These are phyloP conservation scores for Nephrotoma guestfalica DNA, from an alignment of 2,888 invertebrate genomes.

Conservation along the genomic window DNA sequence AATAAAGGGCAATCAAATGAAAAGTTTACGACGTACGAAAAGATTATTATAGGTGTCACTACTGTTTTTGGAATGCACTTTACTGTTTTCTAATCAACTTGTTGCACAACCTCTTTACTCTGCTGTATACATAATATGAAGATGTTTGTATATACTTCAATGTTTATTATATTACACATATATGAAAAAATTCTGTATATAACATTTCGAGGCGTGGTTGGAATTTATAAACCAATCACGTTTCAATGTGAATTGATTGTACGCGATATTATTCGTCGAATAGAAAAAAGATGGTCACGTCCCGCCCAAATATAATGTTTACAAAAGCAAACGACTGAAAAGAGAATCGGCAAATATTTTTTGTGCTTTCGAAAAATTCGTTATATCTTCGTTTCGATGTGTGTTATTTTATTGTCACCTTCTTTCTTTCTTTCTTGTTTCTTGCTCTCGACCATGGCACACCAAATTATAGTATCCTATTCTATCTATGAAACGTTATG, in stretches of 20 bases:
- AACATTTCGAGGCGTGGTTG: conserved; percentile 18
- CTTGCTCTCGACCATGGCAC: background rate
- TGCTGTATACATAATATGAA: background rate
- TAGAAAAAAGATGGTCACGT: conserved; percentile 29
- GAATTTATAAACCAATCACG: conserved; percentile 15
- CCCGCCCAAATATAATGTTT: conserved; percentile 25
- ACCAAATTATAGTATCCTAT: background rate
- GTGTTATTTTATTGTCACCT: background rate
- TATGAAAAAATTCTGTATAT: background rate
- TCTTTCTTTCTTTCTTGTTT: background rate
- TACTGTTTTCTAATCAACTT: background rate
- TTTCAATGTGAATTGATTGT: conserved; percentile 13
- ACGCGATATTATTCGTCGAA: conserved; percentile 18
- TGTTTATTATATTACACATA: background rate
- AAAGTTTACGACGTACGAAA: background rate
- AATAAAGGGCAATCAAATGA: background rate
- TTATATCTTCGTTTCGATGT: background rate
- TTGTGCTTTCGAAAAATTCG: background rate
- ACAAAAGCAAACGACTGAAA: background rate
- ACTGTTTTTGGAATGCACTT: background rate
- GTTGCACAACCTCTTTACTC: background rate
- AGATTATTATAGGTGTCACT: background rate
- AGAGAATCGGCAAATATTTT: background rate
- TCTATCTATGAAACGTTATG: background rate
- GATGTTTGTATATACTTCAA: background rate